These are phyloP conservation scores for Suricata suricatta DNA, from an alignment of 2,113 vertebrate genomes.

Conservation along the genomic window DNA sequence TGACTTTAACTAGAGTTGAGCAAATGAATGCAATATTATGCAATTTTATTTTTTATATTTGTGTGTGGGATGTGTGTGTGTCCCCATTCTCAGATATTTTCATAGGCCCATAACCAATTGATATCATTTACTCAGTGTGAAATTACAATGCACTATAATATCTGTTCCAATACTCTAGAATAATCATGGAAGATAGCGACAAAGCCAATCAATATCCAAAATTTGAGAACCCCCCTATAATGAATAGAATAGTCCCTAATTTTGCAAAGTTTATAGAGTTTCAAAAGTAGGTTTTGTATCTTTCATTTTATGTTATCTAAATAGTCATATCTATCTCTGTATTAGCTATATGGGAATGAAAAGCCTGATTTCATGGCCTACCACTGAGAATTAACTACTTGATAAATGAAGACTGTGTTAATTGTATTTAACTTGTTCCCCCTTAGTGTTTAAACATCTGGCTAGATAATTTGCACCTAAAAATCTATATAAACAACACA, in stretches of 20 bases:
- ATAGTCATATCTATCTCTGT: conserved; percentile 30
- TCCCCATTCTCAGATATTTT: neutral
- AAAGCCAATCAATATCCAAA: neutral
- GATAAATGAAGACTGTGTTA: conserved; percentile 80
- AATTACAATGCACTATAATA: neutral
- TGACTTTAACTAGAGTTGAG: neutral
- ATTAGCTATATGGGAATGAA: neutral
- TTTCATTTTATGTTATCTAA: conserved; percentile 61
- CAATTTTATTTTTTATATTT: neutral
- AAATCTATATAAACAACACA: conserved; percentile 76
- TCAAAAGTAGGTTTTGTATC: conserved; percentile 17
- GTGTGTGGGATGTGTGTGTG: neutral
- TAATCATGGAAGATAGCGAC: neutral
- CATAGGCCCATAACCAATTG: neutral
- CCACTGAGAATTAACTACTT: conserved; percentile 81
- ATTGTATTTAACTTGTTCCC: conserved; percentile 81
- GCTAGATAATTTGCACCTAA: conserved; percentile 82
- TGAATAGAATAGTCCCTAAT: neutral
- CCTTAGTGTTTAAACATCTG: conserved; percentile 82
- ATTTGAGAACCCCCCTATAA: neutral
- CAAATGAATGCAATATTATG: neutral
- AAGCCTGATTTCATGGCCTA: conserved; percentile 55
- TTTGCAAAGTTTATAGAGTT: conserved; percentile 21
- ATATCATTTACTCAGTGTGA: neutral
- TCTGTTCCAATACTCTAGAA: neutral